These are phyloP conservation scores for Synchiropus splendidus DNA, from an alignment of 2,113 vertebrate species.

Conservation along the genomic window DNA sequence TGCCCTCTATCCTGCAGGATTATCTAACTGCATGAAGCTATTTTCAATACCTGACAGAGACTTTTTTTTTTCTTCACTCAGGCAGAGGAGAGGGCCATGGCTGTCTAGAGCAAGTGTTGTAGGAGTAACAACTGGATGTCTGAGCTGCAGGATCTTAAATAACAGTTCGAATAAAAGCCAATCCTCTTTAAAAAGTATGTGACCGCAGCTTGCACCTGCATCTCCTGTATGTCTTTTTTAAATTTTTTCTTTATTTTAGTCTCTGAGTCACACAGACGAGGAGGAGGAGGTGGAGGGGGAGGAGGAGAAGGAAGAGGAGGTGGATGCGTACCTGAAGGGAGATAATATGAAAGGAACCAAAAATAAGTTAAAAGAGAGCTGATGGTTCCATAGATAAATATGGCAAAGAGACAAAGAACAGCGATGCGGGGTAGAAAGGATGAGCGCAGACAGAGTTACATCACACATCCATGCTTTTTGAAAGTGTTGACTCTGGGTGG, in stretches of 20 bases:
- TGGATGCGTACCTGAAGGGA: conserved; percentile 22
- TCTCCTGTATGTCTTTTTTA: conserved; percentile 12
- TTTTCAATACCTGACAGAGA: conserved; percentile 23
- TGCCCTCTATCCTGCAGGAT: conserved; percentile 5
- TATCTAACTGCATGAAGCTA: conserved; percentile 21
- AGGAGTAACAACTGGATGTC: conserved; percentile 30
- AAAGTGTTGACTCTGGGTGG: too few relatives aligned
- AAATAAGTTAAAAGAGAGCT: conserved; percentile 14
- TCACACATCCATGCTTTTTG: background rate
- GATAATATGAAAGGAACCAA: conserved; percentile 24
- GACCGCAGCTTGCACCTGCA: conserved; percentile 35
- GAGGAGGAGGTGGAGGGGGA: too few relatives aligned
- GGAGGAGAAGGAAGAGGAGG: conserved; percentile 7
- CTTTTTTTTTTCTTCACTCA: conserved; percentile 12
- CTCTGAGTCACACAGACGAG: background rate
- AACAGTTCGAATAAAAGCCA: conserved; percentile 15
- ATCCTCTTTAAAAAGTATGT: conserved; percentile 17
- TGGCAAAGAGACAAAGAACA: background rate
- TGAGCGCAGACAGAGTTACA: background rate
- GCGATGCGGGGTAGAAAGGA: background rate
- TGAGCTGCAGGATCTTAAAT: conserved; percentile 23
- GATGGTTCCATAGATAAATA: background rate
- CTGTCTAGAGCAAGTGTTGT: conserved; percentile 38
- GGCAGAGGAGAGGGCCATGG: conserved; percentile 18
- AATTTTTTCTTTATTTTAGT: conserved; percentile 35